These are phyloP conservation scores for Chionomys nivalis DNA, from an alignment of 2,113 vertebrate genomes.

Conservation along the genomic window DNA sequence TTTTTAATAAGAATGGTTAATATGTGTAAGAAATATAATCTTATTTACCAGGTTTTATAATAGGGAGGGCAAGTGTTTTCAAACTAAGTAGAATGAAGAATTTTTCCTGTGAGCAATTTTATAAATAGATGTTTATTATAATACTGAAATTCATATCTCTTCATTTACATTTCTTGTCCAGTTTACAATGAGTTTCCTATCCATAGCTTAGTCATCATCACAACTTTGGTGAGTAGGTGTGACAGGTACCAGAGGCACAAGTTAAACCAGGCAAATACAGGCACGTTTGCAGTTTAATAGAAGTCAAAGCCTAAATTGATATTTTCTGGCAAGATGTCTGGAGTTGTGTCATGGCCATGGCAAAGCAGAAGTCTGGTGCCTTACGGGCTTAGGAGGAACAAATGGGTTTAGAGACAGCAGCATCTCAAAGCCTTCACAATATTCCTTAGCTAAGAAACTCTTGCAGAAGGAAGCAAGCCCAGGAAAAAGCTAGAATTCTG, in stretches of 20 bases:
- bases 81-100: neutral
- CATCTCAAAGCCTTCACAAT: conserved; percentile 17
- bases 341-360: neutral
- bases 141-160: conserved; percentile 21
- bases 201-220: neutral
- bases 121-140: conserved; percentile 69
- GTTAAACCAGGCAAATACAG: neutral
- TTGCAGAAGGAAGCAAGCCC: neutral
- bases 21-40: neutral
- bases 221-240: neutral
- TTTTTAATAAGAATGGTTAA: conserved; percentile 21
- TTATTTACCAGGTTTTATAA: neutral
- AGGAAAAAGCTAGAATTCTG: neutral
- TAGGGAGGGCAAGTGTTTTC: neutral
- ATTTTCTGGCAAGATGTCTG: conserved; percentile 30
- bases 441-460: conserved; percentile 55
- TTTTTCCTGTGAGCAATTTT: conserved; percentile 18
- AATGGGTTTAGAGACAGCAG: conserved; percentile 28
- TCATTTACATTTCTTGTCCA: conserved; percentile 50
- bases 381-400: neutral
- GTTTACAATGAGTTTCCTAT: conserved; percentile 45
- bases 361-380: conserved; percentile 6
- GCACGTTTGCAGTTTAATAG: neutral
- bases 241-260: conserved; percentile 2
- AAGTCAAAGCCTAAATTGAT: conserved; percentile 13